Percentiles rank a stretch among this genome's conserved stretches.
These are phyloP conservation scores for Pyxicephalus adspersus DNA, from an alignment of 2,113 vertebrate species.

Conservation along the genomic window DNA sequence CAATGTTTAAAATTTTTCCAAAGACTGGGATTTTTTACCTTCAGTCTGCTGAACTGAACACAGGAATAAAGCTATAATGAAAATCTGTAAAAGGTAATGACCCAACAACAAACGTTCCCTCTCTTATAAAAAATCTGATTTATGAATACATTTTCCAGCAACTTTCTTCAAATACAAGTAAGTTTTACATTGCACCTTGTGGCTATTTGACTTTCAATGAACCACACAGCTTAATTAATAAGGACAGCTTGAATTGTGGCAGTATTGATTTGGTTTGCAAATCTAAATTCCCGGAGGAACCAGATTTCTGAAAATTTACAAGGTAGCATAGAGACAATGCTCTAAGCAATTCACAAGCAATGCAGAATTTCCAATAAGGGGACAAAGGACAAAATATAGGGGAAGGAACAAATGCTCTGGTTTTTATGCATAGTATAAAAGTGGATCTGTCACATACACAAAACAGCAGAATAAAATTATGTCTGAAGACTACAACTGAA, in stretches of 20 bases:
- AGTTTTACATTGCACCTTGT: conserved; percentile 40
- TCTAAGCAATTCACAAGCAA: conserved; percentile 6
- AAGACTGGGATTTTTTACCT: too few relatives aligned
- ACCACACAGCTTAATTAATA: conserved; percentile 49
- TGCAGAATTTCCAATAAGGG: conserved; percentile 1
- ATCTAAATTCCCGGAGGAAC: conserved; percentile 33
- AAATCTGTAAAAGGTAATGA: conserved; percentile 31
- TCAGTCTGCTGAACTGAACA: neutral
- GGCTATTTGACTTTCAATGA: conserved; percentile 49
- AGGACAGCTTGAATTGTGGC: conserved; percentile 48
- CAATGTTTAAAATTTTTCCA: neutral
- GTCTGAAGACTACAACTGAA: too few relatives aligned
- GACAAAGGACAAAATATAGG: neutral
- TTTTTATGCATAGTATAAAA: too few relatives aligned
- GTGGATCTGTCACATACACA: too few relatives aligned
- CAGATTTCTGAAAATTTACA: conserved; percentile 23
- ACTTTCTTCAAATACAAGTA: conserved; percentile 11
- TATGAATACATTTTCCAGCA: conserved; percentile 38
- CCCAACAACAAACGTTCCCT: conserved; percentile 19
- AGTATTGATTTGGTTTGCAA: conserved; percentile 49
- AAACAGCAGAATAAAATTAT: too few relatives aligned
- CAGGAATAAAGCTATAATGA: neutral
- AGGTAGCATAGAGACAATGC: conserved; percentile 26
- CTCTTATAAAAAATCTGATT: conserved; percentile 21
- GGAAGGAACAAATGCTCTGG: neutral